These are phyloP conservation scores for Calliopsis andreniformis DNA, from an alignment of 1,140 invertebrate genomes.

Conservation along the genomic window DNA sequence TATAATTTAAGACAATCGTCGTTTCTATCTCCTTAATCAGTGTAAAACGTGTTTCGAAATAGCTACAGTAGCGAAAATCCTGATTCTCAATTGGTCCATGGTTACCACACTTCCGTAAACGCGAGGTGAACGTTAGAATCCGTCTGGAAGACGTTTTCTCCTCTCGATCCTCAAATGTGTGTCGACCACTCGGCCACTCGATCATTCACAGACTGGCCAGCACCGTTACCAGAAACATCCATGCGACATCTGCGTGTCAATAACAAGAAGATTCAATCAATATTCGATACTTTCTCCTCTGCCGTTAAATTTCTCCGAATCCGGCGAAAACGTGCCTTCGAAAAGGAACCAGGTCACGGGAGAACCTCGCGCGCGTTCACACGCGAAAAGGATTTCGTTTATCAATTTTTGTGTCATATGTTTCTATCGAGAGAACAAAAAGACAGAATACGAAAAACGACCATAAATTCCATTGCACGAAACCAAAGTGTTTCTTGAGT, in stretches of 20 bases:
- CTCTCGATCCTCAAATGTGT: constrained; percentile 42
- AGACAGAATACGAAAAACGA: too few species aligned
- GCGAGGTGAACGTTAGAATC: constrained; percentile 9
- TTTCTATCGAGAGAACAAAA: too few species aligned
- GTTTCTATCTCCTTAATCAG: too few species aligned
- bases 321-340: constrained; percentile 6
- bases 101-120: background rate
- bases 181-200: background rate
- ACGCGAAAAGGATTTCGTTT: too few species aligned
- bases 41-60: too few species aligned
- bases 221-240: constrained; percentile 11
- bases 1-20: too few species aligned
- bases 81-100: background rate
- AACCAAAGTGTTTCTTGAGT: too few species aligned
- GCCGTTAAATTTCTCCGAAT: constrained; percentile 37
- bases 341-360: constrained; percentile 34
- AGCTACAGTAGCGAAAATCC: background rate
- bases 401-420: too few species aligned
- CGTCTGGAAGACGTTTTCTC: constrained; percentile 24
- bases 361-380: background rate
- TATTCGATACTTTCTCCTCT: constrained; percentile 32
- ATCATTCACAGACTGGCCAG: constrained; percentile 15
- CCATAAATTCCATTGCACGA: too few species aligned
- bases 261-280: constrained; percentile 32
- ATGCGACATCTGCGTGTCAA: background rate